These are phyloP conservation scores for pig (Sus scrofa) DNA, from an alignment of 2,113 vertebrate genomes.

Conservation along the genomic window T2T-Sscrofa CM000813.6:28232501-28233000, in stretches of 20 bases:
- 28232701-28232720: background rate
- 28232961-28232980: constrained; percentile 74
- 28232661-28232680: constrained; percentile 41
- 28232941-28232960: constrained; percentile 66
- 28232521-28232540: background rate
- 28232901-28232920: background rate
- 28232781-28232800: background rate
- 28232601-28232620: background rate
- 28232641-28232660: constrained; percentile 47
- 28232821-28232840: constrained; percentile 42
- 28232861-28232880: constrained; percentile 73
- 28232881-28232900: constrained; percentile 18
- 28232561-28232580: background rate
- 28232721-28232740: no score
- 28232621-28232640: background rate
- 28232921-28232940: background rate
- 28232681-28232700: constrained; percentile 56
- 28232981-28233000: constrained; percentile 62
- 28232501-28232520: background rate
- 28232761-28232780: constrained; percentile 42
- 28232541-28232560: background rate
- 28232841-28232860: constrained; percentile 69
- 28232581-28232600: background rate
- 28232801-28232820: background rate
- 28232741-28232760: background rate